Conservation (phyloP, 2,888 invertebrate species). For the Drosophila cracens region DNA sequence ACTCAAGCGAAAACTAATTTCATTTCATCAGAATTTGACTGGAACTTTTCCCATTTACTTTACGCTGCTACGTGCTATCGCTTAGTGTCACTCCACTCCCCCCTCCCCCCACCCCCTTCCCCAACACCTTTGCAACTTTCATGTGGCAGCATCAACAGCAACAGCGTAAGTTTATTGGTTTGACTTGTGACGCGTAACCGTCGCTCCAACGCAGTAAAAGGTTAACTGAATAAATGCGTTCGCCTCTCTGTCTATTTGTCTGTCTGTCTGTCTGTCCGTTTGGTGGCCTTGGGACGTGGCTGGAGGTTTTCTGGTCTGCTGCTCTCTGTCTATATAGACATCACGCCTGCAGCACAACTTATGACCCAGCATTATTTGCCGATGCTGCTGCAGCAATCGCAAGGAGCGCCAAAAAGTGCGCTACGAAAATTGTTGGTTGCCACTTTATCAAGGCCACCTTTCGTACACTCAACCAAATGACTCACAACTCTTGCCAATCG, state of each 20-base stretch:
- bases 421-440: slow-evolving; percentile 47
- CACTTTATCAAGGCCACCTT: slow-evolving; percentile 58
- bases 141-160: background rate
- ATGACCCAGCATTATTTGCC: slow-evolving; percentile 61
- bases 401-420: slow-evolving; percentile 43
- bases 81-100: slow-evolving; percentile 44
- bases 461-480: slow-evolving; percentile 8
- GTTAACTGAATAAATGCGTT: slow-evolving; percentile 65
- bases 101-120: background rate
- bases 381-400: slow-evolving; percentile 33
- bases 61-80: slow-evolving; percentile 65
- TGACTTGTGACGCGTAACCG: slow-evolving; percentile 58
- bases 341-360: slow-evolving; percentile 62
- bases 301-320: slow-evolving; percentile 10
- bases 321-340: slow-evolving; percentile 50
- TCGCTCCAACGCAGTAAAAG: slow-evolving; percentile 34
- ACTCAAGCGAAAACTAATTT: slow-evolving; percentile 73
- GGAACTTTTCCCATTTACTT: slow-evolving; percentile 71
- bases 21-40: slow-evolving; percentile 75
- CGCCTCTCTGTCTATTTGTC: slow-evolving; percentile 7
- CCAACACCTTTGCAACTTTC: background rate
- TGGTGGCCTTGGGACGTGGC: slow-evolving; percentile 6
- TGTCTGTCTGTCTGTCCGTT: background rate
- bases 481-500: background rate
- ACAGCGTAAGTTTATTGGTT: slow-evolving; percentile 61